Evolutionary conservation across 1,140 invertebrate genomes (phyloP).

Genomic region (Ceratoteleas bidentatus): DNA sequence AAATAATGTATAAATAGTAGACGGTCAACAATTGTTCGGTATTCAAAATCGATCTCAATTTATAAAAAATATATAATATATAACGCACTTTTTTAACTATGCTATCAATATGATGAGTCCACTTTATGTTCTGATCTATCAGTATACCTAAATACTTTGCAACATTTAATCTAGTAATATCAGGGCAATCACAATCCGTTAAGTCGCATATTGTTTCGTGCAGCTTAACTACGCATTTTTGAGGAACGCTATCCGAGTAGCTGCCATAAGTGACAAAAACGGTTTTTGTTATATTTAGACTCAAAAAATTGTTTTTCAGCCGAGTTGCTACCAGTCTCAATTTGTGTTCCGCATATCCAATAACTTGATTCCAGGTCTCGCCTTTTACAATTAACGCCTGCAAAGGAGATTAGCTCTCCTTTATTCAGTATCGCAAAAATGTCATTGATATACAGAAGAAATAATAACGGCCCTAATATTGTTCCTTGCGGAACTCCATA

Average conservation of each 20-base stretch:
- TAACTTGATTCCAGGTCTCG: neutral
- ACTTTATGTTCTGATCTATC: neutral
- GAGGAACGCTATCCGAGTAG: no score
- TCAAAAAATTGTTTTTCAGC: neutral
- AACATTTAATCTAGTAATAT: neutral
- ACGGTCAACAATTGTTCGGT: no score
- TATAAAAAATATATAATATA: neutral
- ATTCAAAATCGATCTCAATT: no score
- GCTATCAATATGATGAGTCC: neutral
- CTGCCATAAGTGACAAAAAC: slow-evolving; percentile 10
- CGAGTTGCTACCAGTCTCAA: neutral
- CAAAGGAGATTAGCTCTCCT: slow-evolving; percentile 5
- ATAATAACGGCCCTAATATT: slow-evolving; percentile 20
- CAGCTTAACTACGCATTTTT: neutral
- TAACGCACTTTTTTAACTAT: no score
- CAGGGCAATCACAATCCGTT: neutral
- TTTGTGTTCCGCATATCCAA: neutral
- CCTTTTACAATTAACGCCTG: slow-evolving; percentile 1
- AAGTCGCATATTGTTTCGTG: neutral
- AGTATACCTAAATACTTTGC: slow-evolving; percentile 3
- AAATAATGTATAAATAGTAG: no score
- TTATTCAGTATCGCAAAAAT: neutral
- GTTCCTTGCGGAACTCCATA: slow-evolving; percentile 22
- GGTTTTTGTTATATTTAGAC: slow-evolving; percentile 3
- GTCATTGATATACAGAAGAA: neutral